These are phyloP conservation scores for Pyrochroa serraticornis DNA, from an alignment of 2,888 invertebrate species.

Conservation along the genomic window DNA sequence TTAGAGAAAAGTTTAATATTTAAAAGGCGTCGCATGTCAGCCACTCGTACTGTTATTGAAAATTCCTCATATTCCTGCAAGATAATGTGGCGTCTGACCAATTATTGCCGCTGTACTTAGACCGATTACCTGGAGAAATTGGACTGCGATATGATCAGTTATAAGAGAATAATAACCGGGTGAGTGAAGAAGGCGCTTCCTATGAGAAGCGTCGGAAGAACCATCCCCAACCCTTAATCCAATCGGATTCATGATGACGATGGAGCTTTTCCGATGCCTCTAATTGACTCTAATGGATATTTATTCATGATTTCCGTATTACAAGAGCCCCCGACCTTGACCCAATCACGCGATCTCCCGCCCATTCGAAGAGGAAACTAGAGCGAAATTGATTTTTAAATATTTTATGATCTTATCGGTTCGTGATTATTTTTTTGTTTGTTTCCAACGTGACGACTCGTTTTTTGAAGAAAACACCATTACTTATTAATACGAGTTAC, in stretches of 20 bases:
- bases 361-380: constrained; percentile 11
- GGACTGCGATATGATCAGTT: no score
- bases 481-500: constrained; percentile 1
- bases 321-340: constrained; percentile 27
- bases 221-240: constrained; percentile 19
- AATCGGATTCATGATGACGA: constrained; percentile 22
- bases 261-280: constrained; percentile 14
- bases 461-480: no score
- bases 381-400: constrained; percentile 14
- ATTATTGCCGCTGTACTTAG: no score
- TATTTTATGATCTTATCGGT: constrained; percentile 11
- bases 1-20: no score
- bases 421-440: constrained; percentile 2
- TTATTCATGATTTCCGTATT: constrained; percentile 36
- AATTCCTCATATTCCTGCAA: no score
- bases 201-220: constrained; percentile 19
- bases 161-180: no score
- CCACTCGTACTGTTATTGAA: no score
- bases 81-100: no score
- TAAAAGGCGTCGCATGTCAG: no score
- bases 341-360: constrained; percentile 28
- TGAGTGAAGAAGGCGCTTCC: no score
- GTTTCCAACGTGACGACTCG: no score
- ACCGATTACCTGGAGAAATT: no score
- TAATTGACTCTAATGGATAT: constrained; percentile 37